Percentiles rank a stretch among this genome's conserved stretches.
Conservation (phyloP, 2,797 vertebrate species). For the Meriones psammophilus region DNA sequence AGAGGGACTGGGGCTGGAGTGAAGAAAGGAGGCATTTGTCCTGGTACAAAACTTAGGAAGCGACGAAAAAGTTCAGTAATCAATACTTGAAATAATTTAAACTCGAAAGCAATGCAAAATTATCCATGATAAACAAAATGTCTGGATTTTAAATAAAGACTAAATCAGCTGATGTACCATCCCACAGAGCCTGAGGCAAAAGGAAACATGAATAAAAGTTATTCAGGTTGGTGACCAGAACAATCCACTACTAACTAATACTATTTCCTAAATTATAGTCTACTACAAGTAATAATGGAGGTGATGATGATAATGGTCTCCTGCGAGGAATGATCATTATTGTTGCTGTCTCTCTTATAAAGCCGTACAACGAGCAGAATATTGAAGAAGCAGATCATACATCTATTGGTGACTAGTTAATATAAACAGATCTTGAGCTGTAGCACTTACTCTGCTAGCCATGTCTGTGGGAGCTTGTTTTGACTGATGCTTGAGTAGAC, state of each 20-base stretch:
- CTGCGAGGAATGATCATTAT: not conserved
- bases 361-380: not conserved
- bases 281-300: not conserved
- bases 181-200: conserved; percentile 17
- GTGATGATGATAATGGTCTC: not conserved
- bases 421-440: conserved; percentile 12
- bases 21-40: not conserved
- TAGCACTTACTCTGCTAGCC: conserved; percentile 9
- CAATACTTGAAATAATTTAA: not conserved
- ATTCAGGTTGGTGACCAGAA: not conserved
- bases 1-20: not conserved
- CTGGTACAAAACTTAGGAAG: not conserved
- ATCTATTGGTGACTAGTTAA: not conserved
- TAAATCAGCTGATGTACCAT: not conserved
- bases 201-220: not conserved
- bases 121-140: not conserved
- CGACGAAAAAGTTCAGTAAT: not conserved
- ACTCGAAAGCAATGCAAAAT: conserved; percentile 30
- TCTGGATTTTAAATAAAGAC: conserved; percentile 59
- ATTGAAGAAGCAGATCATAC: not conserved
- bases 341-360: not conserved
- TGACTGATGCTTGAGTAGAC: not conserved
- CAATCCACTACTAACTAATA: not conserved
- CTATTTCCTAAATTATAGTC: not conserved
- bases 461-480: not conserved